These are phyloP conservation scores for Pipistrellus nathusii DNA, from an alignment of 2,797 vertebrate species.

Conservation along the genomic window DNA sequence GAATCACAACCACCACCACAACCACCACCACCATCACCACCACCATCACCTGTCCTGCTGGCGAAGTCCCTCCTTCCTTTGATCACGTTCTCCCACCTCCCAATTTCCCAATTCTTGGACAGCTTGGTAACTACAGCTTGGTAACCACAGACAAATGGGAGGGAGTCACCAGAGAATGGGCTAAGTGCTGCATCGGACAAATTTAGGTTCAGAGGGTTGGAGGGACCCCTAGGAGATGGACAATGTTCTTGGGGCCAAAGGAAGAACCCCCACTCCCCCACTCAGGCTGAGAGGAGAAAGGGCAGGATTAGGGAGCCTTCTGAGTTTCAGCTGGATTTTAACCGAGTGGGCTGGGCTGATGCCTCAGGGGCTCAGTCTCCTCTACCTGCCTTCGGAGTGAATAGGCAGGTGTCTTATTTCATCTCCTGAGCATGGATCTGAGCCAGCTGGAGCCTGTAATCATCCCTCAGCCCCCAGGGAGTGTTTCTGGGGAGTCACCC, in stretches of 20 bases:
- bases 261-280: background rate
- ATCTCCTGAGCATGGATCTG: background rate
- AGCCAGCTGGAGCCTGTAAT: background rate
- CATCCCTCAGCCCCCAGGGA: conserved; percentile 15
- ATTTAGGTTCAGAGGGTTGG: no score
- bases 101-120: background rate
- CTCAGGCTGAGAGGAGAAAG: background rate
- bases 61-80: background rate
- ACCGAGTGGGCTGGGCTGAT: background rate
- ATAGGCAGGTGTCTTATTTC: conserved; percentile 27
- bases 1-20: background rate
- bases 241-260: background rate
- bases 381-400: background rate
- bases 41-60: background rate
- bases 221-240: background rate
- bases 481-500: conserved; percentile 7
- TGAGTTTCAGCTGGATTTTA: background rate
- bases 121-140: background rate
- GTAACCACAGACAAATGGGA: background rate
- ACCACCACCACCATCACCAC: no score
- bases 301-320: background rate
- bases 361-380: background rate
- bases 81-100: background rate
- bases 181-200: rapidly evolving
- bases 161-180: background rate